Percentiles rank a stretch among this genome's conserved stretches.
Evolutionary conservation across 2,888 invertebrate species (phyloP).

Genomic region (Tuta absoluta): DNA sequence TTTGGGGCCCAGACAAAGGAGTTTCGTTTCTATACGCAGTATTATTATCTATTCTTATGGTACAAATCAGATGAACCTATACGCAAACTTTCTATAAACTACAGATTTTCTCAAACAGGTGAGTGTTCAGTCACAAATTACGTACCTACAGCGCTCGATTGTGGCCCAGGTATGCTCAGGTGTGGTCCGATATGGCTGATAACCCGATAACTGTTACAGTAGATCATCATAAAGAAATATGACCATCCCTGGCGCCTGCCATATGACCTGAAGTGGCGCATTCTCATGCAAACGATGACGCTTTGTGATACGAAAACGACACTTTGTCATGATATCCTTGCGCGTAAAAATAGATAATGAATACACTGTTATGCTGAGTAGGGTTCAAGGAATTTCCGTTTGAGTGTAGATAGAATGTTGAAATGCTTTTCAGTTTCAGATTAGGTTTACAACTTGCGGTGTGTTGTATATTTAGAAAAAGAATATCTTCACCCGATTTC

Average conservation of each 20-base stretch:
- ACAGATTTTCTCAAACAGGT: too few relatives aligned
- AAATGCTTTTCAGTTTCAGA: not conserved
- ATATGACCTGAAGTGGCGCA: slow-evolving; percentile 20
- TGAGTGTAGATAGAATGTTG: not conserved
- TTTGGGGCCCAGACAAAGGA: too few relatives aligned
- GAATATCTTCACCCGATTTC: too few relatives aligned
- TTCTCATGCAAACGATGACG: slow-evolving; percentile 12
- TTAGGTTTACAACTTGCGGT: not conserved
- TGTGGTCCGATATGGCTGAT: not conserved
- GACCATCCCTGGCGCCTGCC: not conserved
- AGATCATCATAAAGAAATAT: slow-evolving; percentile 3
- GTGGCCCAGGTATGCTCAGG: not conserved
- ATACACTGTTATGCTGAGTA: slow-evolving; percentile 10
- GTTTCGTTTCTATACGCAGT: too few relatives aligned
- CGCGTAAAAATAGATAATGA: slow-evolving; percentile 24
- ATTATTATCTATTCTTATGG: too few relatives aligned
- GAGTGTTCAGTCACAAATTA: too few relatives aligned
- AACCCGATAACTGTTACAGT: slow-evolving; percentile 1
- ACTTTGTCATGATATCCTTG: slow-evolving; percentile 27
- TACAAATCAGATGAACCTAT: too few relatives aligned
- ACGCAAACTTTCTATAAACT: too few relatives aligned
- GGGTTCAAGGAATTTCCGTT: slow-evolving; percentile 10
- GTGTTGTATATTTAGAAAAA: too few relatives aligned
- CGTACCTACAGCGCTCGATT: too few relatives aligned
- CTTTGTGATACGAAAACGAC: slow-evolving; percentile 29